Base-by-base conservation (phyloP, 2,113 vertebrate genomes). In the Onychostoma macrolepis region DNA sequence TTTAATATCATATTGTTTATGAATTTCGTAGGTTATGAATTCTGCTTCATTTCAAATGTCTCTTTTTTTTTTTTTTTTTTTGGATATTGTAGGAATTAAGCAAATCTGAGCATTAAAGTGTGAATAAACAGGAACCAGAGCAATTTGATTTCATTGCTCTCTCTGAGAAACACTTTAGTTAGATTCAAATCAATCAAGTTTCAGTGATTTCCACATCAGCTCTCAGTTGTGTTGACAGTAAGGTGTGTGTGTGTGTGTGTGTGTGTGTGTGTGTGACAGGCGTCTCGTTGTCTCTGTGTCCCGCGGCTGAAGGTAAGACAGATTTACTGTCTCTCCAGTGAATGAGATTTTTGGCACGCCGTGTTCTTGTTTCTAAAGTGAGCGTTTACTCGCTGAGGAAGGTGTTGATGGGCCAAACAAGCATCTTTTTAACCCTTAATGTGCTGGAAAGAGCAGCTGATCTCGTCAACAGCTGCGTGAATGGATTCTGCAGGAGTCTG, bases 231-330 rank as follows among this genome's bases (percentile, higher is more conserved):
- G 63, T 65, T 63, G 61, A 63, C 61, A 48, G 45, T 21, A 67
- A 28, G n/a, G n/a, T 72, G 36, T 24, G 71, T 21, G 36, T 24
- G 74, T 76, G 56, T 85, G 83, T 58, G 12, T 89, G 56, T 65
- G 90, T 65, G 83, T 90, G 89, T 86, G 90, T 84, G 90, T 89
- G 89, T 76, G 38, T 93, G 92, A 92, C 91, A 90, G 95, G 94
- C 94, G 94, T 94, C 95, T 91, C 84, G 21, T 86, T 93, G 95
- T 95, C 94, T 95, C 92, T 71, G 26, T 92, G 76, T 91, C 90
- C 80, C 83, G 90, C 92, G 93, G 92, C 91, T 93, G 88, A 89
- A 87, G 90, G 78, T 92, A 90, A 88, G 89, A 83, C 56, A 80
- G 91, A 61, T 93, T 94, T 95, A 92, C 85, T 91, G 90, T 90